Evolutionary conservation across 2,113 vertebrate genomes (phyloP).

Genomic region (Orycteropus afer): DNA sequence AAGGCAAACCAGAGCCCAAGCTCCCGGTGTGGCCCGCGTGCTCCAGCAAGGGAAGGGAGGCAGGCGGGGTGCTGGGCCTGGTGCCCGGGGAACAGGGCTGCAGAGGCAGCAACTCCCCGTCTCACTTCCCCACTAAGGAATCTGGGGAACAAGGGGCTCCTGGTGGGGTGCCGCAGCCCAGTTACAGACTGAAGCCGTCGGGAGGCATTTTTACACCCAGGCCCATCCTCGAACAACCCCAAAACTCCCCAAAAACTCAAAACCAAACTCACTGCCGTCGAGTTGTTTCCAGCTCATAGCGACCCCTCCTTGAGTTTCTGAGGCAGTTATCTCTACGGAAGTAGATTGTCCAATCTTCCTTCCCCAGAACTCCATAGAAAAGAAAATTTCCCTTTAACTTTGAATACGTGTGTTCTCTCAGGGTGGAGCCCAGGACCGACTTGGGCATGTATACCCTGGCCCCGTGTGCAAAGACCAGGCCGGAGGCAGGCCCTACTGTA

Average conservation of each 20-base stretch:
- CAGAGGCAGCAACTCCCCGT: neutral
- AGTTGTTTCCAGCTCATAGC: too few relatives aligned
- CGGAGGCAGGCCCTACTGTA: fast-evolving
- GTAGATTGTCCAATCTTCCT: too few relatives aligned
- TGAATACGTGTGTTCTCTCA: neutral
- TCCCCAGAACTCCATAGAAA: too few relatives aligned
- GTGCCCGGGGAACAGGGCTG: fast-evolving
- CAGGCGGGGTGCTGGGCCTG: fast-evolving
- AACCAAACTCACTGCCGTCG: too few relatives aligned
- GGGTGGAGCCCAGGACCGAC: neutral
- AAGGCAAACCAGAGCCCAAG: neutral
- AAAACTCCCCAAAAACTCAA: too few relatives aligned
- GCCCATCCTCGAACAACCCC: neutral
- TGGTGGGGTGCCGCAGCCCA: neutral
- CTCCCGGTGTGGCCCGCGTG: neutral
- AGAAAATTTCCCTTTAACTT: neutral
- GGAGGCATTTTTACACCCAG: neutral
- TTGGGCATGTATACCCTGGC: too few relatives aligned
- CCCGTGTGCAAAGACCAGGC: neutral
- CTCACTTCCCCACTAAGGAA: too few relatives aligned
- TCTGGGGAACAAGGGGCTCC: too few relatives aligned
- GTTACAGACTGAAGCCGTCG: neutral
- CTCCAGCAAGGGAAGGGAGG: neutral
- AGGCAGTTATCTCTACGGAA: too few relatives aligned
- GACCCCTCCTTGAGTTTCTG: too few relatives aligned